Evolutionary conservation across 1,140 invertebrate species (phyloP).

Genomic region (Oppia nitens): DNA sequence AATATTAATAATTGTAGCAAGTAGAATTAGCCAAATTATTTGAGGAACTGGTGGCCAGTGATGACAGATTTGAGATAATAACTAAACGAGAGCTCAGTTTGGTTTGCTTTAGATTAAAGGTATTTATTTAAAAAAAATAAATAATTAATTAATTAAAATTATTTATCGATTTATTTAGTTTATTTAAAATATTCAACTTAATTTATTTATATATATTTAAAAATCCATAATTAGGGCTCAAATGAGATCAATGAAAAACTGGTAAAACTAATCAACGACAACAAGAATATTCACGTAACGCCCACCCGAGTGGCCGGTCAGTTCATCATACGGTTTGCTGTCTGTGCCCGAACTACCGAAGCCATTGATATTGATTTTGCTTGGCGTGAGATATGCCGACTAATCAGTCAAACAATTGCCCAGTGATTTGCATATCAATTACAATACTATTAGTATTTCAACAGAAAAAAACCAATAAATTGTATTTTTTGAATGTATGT

Average conservation of each 20-base stretch:
- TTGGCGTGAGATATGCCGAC: slow-evolving; percentile 51
- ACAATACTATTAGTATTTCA: too few species aligned
- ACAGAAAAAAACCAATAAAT: too few species aligned
- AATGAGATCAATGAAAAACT: slow-evolving; percentile 55
- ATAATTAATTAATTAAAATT: too few species aligned
- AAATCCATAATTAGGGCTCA: slow-evolving; percentile 37
- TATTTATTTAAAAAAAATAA: slow-evolving; percentile 23
- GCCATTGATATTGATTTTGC: slow-evolving; percentile 55
- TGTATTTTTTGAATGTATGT: too few species aligned
- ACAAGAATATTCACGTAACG: slow-evolving; percentile 66
- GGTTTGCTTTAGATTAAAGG: slow-evolving; percentile 70
- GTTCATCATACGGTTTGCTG: slow-evolving; percentile 60
- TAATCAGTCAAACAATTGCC: too few species aligned
- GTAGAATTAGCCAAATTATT: slow-evolving; percentile 58
- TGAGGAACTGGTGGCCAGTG: slow-evolving; percentile 44
- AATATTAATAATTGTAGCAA: slow-evolving; percentile 31
- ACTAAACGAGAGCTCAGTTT: slow-evolving; percentile 54
- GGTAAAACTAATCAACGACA: slow-evolving; percentile 51
- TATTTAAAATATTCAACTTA: too few species aligned
- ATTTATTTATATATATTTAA: background rate
- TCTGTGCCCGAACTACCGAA: slow-evolving; percentile 53
- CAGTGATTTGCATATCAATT: too few species aligned
- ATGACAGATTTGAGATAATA: slow-evolving; percentile 60
- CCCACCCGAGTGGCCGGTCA: slow-evolving; percentile 44
- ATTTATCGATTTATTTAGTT: too few species aligned